phyloP scores from a whole-genome alignment of 2,113 vertebrate species.

The Onychorhynchus coronatus region DNA sequence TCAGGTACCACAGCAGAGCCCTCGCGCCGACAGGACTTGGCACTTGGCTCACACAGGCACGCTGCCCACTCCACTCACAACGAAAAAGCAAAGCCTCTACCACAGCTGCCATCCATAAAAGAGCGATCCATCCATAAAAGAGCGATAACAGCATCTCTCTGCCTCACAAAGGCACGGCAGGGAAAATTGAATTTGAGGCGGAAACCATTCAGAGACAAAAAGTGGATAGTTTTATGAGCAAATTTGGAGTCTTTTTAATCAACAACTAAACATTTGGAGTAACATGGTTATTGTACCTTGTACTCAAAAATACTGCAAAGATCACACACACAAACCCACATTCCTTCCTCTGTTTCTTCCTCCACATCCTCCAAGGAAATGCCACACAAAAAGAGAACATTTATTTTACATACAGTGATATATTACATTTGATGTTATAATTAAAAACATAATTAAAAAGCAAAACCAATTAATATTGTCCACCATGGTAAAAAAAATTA shows the following conservation, averaged over 20 bases:
- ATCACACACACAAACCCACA: neutral
- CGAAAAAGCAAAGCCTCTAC: neutral
- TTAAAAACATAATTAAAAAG: slow-evolving; percentile 20
- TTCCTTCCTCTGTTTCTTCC: neutral
- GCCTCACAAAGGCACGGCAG: neutral
- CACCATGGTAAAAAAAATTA: neutral
- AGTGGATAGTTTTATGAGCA: neutral
- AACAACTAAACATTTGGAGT: neutral
- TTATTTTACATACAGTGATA: neutral
- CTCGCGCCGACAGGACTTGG: rapidly evolving
- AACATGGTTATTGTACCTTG: neutral
- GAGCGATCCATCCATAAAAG: neutral
- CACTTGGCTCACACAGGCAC: rapidly evolving
- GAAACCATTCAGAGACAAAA: neutral
- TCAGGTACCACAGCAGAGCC: rapidly evolving
- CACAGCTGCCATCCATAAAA: neutral
- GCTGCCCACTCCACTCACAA: rapidly evolving
- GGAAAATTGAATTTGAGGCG: neutral
- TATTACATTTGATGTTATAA: neutral
- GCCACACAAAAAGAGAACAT: neutral
- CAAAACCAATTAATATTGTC: neutral
- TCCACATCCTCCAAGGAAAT: neutral
- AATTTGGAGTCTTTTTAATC: neutral
- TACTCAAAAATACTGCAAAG: neutral
- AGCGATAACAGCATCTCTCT: neutral